Percentiles rank a stretch among this genome's conserved stretches.
phyloP scores from a whole-genome alignment of 2,888 invertebrate species.

The Caenorhabditis sp. region DNA sequence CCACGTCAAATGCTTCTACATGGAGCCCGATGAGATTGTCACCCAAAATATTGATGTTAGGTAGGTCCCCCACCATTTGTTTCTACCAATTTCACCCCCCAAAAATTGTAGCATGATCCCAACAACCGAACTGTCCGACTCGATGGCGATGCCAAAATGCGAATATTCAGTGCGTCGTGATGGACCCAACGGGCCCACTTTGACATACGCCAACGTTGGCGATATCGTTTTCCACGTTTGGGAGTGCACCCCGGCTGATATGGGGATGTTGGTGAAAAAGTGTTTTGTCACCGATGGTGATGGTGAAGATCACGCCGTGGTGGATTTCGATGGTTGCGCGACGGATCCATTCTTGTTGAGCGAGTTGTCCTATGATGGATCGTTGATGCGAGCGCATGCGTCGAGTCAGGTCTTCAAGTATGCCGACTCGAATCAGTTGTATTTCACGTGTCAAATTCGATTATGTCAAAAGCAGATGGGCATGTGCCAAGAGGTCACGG shows the following conservation, averaged over 20 bases:
- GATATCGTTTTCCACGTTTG: slow-evolving; percentile 68
- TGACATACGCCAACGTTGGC: slow-evolving; percentile 69
- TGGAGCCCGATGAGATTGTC: slow-evolving; percentile 70
- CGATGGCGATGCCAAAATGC: slow-evolving; percentile 69
- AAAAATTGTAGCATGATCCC: slow-evolving; percentile 64
- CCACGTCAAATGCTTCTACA: slow-evolving; percentile 69
- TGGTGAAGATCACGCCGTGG: slow-evolving; percentile 68
- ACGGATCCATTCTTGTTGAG: slow-evolving; percentile 63
- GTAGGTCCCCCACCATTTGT: too few species aligned
- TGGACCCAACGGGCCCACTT: slow-evolving; percentile 61
- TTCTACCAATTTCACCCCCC: too few species aligned
- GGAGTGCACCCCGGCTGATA: slow-evolving; percentile 66
- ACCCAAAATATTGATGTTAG: slow-evolving; percentile 68
- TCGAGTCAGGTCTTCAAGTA: slow-evolving; percentile 70
- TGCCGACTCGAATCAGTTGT: slow-evolving; percentile 70
- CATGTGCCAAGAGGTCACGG: slow-evolving; percentile 68
- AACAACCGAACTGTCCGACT: slow-evolving; percentile 64
- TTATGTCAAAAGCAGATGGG: slow-evolving; percentile 70
- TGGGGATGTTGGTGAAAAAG: slow-evolving; percentile 70
- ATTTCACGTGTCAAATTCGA: slow-evolving; percentile 70
- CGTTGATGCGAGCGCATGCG: slow-evolving; percentile 68
- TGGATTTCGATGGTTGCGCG: slow-evolving; percentile 66
- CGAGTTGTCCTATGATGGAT: slow-evolving; percentile 62
- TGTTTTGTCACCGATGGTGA: slow-evolving; percentile 70
- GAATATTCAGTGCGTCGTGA: slow-evolving; percentile 64